Evolutionary conservation across 2,113 vertebrate species (phyloP), one percentile per base, ranked within the genome.

Genomic region (Parus major): DNA sequence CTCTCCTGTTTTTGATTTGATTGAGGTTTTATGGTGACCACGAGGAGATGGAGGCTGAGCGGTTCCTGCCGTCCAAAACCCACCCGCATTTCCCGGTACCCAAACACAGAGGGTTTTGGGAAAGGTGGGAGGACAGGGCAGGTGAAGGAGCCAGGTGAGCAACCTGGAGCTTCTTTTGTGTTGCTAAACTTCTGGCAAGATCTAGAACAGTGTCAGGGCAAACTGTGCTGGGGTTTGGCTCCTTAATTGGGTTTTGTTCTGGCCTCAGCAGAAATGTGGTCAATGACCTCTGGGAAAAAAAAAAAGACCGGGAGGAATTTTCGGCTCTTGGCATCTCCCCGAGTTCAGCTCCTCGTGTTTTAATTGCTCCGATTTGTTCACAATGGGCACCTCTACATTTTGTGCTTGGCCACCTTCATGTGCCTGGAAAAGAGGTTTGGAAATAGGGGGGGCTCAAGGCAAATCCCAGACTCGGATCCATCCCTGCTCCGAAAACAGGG

Each of bases 321-420:
- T 66, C 39, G 33, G 8, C 39, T 42, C 39, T 57, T 13, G 35
- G 2, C 36, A 10, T 20, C 0, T 0, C 2, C 2, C 27, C 4
- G 19, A 6, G 7, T 24, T 44, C 27, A 5, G 12, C 27, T 57
- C 39, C 15, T 39, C 1, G 0, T 5, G 22, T 47, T 71, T 59
- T 33, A 44, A 21, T 82, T 36, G 13, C 50, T 47, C 29, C 2
- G 36, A 44, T 14, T 69, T 4, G 14, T 41, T 68, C 21, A 53
- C 8, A 21, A 20, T 11, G 60, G 60, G 13, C 20, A 35, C 20
- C 39, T 64, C 61, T 21, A 2, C 33, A 3, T 85, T 76, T 64
- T 55, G 56, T 33, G 23, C 4, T 5, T 14, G 31, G 17, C 8
- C 44, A 7, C 46, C 18, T 76, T 6, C 3, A 33, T 0, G 1